A percentile compares a stretch with the other conserved stretches of the same genome.
Evolutionary conservation across 2,888 invertebrate species (phyloP).

Genomic region (Caenorhabditis becei): DNA sequence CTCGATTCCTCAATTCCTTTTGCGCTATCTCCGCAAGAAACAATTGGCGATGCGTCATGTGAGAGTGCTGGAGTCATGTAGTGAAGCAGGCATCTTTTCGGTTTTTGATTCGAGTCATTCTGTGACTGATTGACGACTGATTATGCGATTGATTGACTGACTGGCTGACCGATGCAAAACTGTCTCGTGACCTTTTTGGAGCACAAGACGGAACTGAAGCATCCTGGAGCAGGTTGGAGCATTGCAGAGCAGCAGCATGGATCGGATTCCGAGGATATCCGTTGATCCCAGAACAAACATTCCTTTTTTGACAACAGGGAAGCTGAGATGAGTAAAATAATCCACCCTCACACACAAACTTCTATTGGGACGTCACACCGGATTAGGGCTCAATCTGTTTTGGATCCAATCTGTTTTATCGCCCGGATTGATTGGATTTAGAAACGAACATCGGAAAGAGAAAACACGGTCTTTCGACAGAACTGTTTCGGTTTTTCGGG

Average conservation of each 20-base stretch:
- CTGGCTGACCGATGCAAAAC: neutral
- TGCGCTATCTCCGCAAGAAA: neutral
- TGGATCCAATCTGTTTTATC: too few relatives aligned
- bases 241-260: neutral
- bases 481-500: neutral
- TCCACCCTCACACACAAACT: conserved; percentile 36
- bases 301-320: neutral
- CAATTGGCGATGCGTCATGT: conserved; percentile 24
- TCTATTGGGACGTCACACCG: conserved; percentile 26
- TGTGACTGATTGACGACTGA: conserved; percentile 25
- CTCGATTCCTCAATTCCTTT: neutral
- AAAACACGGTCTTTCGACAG: neutral
- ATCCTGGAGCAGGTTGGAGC: too few relatives aligned
- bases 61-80: conserved; percentile 22
- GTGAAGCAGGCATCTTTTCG: conserved; percentile 34
- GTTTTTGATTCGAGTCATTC: conserved; percentile 43
- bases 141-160: neutral
- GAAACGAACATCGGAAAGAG: conserved; percentile 12
- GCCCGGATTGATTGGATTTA: conserved; percentile 20
- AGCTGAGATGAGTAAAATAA: conserved; percentile 41
- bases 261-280: neutral
- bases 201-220: neutral
- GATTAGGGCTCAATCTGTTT: conserved; percentile 37
- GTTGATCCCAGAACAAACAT: neutral
- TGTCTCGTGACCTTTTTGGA: neutral